A percentile compares a stretch with the other conserved stretches of the same genome.
Conservation (phyloP, 2,113 vertebrate genomes). For the Choloepus hoffmanni region DNA sequence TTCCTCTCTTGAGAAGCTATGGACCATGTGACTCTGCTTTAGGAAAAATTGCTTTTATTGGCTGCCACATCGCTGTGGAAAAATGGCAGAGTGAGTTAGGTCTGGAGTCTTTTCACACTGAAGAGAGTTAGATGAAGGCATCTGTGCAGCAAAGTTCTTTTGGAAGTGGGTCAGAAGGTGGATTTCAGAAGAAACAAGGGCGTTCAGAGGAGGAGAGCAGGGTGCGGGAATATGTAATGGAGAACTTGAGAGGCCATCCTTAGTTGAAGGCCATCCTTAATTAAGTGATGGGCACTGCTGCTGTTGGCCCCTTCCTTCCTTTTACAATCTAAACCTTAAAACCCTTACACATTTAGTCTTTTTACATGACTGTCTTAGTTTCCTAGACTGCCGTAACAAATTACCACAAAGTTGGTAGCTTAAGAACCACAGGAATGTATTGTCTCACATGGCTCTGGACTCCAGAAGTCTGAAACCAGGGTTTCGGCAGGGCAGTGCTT, state of each 20-base stretch:
- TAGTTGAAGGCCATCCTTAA: neutral
- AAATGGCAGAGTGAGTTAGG: neutral
- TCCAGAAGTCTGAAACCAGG: too few relatives aligned
- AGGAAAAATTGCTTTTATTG: neutral
- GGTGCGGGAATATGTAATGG: neutral
- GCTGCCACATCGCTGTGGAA: neutral
- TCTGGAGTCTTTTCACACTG: neutral
- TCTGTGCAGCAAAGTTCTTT: neutral
- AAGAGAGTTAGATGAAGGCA: neutral
- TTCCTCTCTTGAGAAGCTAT: neutral
- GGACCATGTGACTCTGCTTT: neutral
- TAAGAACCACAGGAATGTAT: too few relatives aligned
- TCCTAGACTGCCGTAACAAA: too few relatives aligned
- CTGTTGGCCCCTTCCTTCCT: neutral
- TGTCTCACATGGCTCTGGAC: too few relatives aligned
- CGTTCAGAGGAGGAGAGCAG: neutral
- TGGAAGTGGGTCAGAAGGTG: neutral
- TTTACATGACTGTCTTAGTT: neutral
- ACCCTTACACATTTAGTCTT: neutral
- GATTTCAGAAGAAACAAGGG: neutral
- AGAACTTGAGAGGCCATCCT: neutral
- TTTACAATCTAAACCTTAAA: neutral
- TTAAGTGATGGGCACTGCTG: neutral
- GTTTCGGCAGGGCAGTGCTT: too few relatives aligned
- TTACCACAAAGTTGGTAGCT: too few relatives aligned